phyloP scores from a whole-genome alignment of 2,797 vertebrate genomes.

The Margarornis squamiger region DNA sequence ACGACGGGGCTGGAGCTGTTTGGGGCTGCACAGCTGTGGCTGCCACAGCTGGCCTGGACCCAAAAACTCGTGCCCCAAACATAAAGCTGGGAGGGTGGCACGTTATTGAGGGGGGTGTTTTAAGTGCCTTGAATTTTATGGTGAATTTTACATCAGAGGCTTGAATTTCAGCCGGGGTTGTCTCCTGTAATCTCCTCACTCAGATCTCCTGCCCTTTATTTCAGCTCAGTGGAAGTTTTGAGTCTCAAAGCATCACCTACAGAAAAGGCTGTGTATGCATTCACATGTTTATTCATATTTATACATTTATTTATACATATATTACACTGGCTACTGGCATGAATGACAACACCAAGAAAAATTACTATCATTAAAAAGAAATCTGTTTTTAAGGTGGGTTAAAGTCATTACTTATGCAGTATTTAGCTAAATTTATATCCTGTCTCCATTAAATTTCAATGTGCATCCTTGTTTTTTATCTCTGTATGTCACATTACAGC shows the following conservation, averaged over 20 bases:
- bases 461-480: not conserved
- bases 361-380: not conserved
- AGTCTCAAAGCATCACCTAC: not conserved
- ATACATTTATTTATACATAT: not conserved
- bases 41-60: too few relatives aligned
- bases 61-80: too few relatives aligned
- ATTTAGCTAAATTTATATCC: not conserved
- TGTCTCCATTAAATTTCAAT: not conserved
- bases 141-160: not conserved
- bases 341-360: not conserved
- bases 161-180: not conserved
- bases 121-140: too few relatives aligned
- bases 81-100: too few relatives aligned
- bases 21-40: too few relatives aligned
- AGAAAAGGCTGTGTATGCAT: not conserved
- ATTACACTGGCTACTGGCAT: not conserved
- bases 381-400: not conserved
- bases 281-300: not conserved
- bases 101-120: not conserved
- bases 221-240: not conserved
- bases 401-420: not conserved
- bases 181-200: not conserved
- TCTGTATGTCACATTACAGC: not conserved
- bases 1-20: not conserved
- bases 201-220: not conserved